Evolutionary conservation across 2,888 invertebrate genomes (phyloP).

Genomic region (Cerastis rubricosa): DNA sequence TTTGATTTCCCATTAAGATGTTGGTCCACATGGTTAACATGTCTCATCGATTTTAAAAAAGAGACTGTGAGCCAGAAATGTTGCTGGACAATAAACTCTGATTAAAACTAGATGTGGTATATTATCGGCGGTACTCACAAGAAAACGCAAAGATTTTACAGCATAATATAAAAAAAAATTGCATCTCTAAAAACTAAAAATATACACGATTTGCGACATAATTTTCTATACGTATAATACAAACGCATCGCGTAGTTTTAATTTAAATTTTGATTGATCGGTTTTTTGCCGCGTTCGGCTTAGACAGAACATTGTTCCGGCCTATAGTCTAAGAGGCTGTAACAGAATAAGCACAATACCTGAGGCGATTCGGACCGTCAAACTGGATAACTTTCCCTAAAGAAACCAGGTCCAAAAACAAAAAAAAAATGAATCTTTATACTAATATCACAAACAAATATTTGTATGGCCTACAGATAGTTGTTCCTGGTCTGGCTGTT

Average conservation of each 20-base stretch:
- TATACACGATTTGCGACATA: slow-evolving; percentile 38
- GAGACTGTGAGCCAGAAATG: not conserved
- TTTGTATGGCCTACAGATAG: no score
- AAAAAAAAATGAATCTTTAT: not conserved
- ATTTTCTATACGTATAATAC: slow-evolving; percentile 25
- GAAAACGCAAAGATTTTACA: slow-evolving; percentile 3
- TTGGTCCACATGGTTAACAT: not conserved
- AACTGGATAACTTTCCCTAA: not conserved
- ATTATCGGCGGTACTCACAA: slow-evolving; percentile 11
- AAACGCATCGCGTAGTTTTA: slow-evolving; percentile 14
- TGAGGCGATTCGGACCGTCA: not conserved
- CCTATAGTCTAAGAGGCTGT: not conserved
- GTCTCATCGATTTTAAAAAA: not conserved
- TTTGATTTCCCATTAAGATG: not conserved
- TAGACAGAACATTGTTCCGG: slow-evolving; percentile 23
- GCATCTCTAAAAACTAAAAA: slow-evolving; percentile 38
- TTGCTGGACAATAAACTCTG: not conserved
- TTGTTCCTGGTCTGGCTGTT: no score
- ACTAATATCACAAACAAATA: no score
- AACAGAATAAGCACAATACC: not conserved
- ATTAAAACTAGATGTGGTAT: not conserved
- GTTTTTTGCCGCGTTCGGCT: not conserved
- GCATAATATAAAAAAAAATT: slow-evolving; percentile 13
- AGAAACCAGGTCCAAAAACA: not conserved
- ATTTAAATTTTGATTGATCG: not conserved